Evolutionary conservation across 1,140 invertebrate genomes (phyloP).

Genomic region (Lordiphosa collinella): DNA sequence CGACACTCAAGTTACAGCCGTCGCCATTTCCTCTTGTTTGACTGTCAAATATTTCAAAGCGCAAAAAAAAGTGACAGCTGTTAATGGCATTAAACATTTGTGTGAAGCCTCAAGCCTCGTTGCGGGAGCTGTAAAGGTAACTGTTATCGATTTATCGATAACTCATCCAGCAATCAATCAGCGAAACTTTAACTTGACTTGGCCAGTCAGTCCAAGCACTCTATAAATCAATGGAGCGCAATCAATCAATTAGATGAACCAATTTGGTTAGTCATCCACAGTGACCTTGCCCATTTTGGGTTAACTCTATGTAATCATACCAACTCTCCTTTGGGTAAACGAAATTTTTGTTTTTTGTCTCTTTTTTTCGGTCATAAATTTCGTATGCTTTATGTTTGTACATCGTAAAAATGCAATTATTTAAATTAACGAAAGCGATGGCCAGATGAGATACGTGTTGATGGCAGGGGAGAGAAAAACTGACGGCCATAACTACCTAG

Average conservation of each 20-base stretch:
- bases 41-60: slow-evolving; percentile 67
- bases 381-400: not conserved
- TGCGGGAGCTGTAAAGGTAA: not conserved
- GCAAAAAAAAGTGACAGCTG: slow-evolving; percentile 65
- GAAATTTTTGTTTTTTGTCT: not conserved
- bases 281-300: slow-evolving; percentile 8
- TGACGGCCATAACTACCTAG: too few species aligned
- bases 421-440: slow-evolving; percentile 36
- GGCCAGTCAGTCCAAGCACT: slow-evolving; percentile 11
- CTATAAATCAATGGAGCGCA: slow-evolving; percentile 34
- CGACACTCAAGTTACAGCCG: slow-evolving; percentile 14
- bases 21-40: slow-evolving; percentile 21
- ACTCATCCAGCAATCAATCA: slow-evolving; percentile 26
- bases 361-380: not conserved
- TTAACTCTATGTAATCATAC: slow-evolving; percentile 36
- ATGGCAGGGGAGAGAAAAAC: too few species aligned
- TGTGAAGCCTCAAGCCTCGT: slow-evolving; percentile 15
- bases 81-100: slow-evolving; percentile 71
- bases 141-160: slow-evolving; percentile 9
- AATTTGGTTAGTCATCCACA: slow-evolving; percentile 1
- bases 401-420: slow-evolving; percentile 39
- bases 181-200: slow-evolving; percentile 34
- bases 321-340: not conserved
- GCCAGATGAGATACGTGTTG: slow-evolving; percentile 8
- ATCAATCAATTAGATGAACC: slow-evolving; percentile 58